phyloP scores from a whole-genome alignment of 2,888 invertebrate genomes.

The Buathra laborator region DNA sequence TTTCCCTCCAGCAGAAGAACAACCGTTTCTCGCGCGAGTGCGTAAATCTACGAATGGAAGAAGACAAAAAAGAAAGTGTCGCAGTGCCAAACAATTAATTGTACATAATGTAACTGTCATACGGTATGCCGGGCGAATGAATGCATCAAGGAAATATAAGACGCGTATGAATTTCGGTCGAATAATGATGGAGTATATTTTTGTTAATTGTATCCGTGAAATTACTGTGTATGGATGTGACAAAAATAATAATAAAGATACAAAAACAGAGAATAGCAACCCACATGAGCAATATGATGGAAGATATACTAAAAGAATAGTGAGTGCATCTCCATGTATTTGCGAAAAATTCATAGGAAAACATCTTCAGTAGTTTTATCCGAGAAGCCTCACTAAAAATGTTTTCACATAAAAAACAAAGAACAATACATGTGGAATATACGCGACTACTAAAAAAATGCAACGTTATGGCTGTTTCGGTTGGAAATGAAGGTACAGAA shows the following conservation, averaged over 20 bases:
- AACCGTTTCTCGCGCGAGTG: constrained; percentile 96
- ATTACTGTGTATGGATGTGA: constrained; percentile 3
- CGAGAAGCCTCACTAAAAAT: too few species aligned
- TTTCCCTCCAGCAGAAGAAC: constrained; percentile 97
- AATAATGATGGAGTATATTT: not conserved
- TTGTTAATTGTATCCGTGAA: constrained; percentile 10
- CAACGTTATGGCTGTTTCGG: too few species aligned
- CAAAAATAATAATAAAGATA: constrained; percentile 10
- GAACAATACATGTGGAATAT: too few species aligned
- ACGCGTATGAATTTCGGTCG: not conserved
- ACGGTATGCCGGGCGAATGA: not conserved
- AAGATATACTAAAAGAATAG: too few species aligned
- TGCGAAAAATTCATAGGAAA: too few species aligned
- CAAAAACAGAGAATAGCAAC: too few species aligned
- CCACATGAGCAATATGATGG: too few species aligned
- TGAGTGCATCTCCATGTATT: not conserved
- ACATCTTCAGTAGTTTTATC: too few species aligned
- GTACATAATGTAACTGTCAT: not conserved
- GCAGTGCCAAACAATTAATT: constrained; percentile 20
- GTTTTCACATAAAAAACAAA: too few species aligned
- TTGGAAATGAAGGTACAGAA: too few species aligned
- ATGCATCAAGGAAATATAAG: not conserved
- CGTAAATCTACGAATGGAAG: constrained; percentile 90
- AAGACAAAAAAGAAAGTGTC: constrained; percentile 57
- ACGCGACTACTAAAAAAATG: too few species aligned